A percentile compares a stretch with the other conserved stretches of the same genome.
These are phyloP conservation scores for Drosophila mimica DNA, from an alignment of 2,888 invertebrate species.

Conservation along the genomic window DNA sequence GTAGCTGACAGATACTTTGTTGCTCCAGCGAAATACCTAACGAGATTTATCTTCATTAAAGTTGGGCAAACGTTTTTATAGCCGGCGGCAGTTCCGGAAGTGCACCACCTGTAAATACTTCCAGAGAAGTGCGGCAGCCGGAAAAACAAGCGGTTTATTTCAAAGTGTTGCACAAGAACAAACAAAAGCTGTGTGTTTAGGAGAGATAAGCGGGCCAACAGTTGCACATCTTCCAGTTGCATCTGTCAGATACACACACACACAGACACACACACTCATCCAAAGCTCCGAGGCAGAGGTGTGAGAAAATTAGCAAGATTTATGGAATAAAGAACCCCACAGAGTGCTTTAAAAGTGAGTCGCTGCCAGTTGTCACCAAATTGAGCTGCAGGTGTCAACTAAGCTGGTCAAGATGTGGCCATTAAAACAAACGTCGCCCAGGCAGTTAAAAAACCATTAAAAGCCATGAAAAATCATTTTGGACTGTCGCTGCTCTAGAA, in stretches of 20 bases:
- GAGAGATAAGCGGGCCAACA: conserved; percentile 27
- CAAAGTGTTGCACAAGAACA: conserved; percentile 45
- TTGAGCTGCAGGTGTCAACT: conserved; percentile 74
- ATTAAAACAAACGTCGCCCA: conserved; percentile 61
- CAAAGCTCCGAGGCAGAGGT: conserved; percentile 12
- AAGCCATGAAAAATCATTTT: conserved; percentile 49
- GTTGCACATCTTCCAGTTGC: conserved; percentile 23
- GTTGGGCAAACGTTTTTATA: conserved; percentile 37
- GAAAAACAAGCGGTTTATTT: conserved; percentile 41
- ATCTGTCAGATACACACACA: conserved; percentile 28
- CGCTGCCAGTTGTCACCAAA: conserved; percentile 51
- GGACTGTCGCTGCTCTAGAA: conserved; percentile 52
- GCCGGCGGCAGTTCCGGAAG: conserved; percentile 58
- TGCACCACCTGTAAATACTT: conserved; percentile 61
- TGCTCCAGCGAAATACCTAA: conserved; percentile 36
- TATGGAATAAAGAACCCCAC: conserved; percentile 36
- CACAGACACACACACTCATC: not conserved
- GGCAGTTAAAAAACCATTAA: conserved; percentile 67
- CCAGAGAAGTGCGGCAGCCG: conserved; percentile 35
- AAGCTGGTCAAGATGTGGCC: conserved; percentile 66
- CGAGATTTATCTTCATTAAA: conserved; percentile 75
- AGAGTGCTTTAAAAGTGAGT: conserved; percentile 22
- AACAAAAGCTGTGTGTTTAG: conserved; percentile 34
- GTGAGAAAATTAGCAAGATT: conserved; percentile 55
- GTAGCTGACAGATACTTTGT: conserved; percentile 25